These are phyloP conservation scores for Leucophenga montana DNA, from an alignment of 2,888 invertebrate genomes.

Conservation along the genomic window DNA sequence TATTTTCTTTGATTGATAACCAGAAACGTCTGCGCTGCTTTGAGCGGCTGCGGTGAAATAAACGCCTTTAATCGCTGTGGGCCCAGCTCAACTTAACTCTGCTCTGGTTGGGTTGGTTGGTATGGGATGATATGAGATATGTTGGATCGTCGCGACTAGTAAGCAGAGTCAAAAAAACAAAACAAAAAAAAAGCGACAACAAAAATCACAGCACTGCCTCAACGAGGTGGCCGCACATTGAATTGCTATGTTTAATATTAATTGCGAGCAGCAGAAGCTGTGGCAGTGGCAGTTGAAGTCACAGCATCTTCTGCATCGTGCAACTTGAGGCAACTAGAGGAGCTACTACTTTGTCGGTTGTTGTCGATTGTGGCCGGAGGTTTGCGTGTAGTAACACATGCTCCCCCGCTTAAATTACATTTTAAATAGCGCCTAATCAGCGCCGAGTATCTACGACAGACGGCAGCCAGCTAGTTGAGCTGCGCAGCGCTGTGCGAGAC, in stretches of 20 bases:
- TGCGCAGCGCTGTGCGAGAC: constrained; percentile 1
- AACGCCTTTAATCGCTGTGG: constrained; percentile 56
- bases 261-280: constrained; percentile 38
- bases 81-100: constrained; percentile 15
- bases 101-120: background rate
- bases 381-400: constrained; percentile 28
- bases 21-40: constrained; percentile 28
- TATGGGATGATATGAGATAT: no score
- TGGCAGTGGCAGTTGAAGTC: constrained; percentile 2
- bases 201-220: constrained; percentile 30
- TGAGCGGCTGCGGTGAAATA: constrained; percentile 38
- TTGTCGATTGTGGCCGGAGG: background rate
- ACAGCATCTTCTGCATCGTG: no score
- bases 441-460: constrained; percentile 34
- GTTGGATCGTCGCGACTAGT: no score
- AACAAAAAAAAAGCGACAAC: constrained; percentile 32
- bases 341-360: background rate
- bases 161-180: constrained; percentile 11
- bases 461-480: constrained; percentile 30
- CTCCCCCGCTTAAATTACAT: constrained; percentile 45
- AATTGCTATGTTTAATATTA: constrained; percentile 50
- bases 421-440: constrained; percentile 47
- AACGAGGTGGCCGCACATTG: constrained; percentile 36
- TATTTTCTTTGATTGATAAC: constrained; percentile 56
- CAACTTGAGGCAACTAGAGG: background rate